phyloP scores from a whole-genome alignment of 1,140 invertebrate genomes.

The Euborellia annulipes region DNA sequence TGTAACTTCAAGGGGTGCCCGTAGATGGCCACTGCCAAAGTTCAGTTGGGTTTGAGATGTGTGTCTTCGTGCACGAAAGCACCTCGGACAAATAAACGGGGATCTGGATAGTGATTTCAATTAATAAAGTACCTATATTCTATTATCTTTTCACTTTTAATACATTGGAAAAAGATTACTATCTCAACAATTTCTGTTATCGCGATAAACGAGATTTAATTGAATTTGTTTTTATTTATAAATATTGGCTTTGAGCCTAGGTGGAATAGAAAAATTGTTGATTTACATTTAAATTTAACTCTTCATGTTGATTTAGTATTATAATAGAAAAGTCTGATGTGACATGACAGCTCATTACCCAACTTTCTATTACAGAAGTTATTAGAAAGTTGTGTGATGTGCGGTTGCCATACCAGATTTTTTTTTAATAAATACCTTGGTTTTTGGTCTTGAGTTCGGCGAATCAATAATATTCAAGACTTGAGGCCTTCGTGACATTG shows the following conservation, averaged over 20 bases:
- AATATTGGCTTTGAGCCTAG: constrained; percentile 31
- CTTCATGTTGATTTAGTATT: constrained; percentile 36
- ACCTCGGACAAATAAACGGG: too few relatives aligned
- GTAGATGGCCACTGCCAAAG: too few relatives aligned
- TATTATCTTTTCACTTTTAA: too few relatives aligned
- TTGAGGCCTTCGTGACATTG: constrained; percentile 33
- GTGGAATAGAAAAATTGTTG: constrained; percentile 30
- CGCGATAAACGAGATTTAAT: too few relatives aligned
- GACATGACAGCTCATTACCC: constrained; percentile 25
- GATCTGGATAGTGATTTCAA: too few relatives aligned
- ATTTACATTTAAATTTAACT: constrained; percentile 35
- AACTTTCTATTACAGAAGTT: constrained; percentile 27
- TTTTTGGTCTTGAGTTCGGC: constrained; percentile 12
- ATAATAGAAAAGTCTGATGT: constrained; percentile 30
- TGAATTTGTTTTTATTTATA: too few relatives aligned
- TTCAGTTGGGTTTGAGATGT: too few relatives aligned
- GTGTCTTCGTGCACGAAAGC: too few relatives aligned
- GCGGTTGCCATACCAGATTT: constrained; percentile 24
- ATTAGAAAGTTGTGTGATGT: constrained; percentile 44
- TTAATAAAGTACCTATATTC: too few relatives aligned
- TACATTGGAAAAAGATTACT: too few relatives aligned
- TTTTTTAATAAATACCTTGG: constrained; percentile 14
- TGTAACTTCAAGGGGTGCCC: too few relatives aligned
- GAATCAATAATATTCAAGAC: constrained; percentile 35
- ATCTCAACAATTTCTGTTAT: too few relatives aligned